These are phyloP conservation scores for Odontocerum albicorne DNA, from an alignment of 2,888 invertebrate species.

Conservation along the genomic window DNA sequence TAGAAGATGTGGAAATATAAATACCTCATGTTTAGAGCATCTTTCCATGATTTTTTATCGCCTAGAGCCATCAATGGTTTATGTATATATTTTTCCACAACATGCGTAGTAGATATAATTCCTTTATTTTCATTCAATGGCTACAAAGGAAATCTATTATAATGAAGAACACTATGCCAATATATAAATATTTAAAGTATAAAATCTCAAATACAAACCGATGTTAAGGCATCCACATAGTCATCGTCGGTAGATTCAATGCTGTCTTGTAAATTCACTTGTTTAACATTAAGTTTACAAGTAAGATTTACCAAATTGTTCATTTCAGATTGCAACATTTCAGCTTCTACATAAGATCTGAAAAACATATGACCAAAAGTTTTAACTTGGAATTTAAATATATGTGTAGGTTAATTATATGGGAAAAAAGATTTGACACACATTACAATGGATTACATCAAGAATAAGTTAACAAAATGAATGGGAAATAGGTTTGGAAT, in stretches of 20 bases:
- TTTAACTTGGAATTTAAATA: no score
- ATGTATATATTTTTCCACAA: constrained; percentile 46
- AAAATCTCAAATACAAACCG: constrained; percentile 48
- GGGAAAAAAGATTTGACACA: no score
- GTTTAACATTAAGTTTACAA: constrained; percentile 34
- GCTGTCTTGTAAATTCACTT: constrained; percentile 44
- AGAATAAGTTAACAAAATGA: no score
- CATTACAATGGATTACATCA: no score
- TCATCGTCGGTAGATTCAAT: constrained; percentile 57
- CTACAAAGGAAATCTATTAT: constrained; percentile 40
- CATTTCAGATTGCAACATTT: constrained; percentile 36
- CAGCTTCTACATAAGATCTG: constrained; percentile 38
- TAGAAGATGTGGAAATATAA: not conserved
- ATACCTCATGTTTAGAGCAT: constrained; percentile 42
- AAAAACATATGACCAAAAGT: no score
- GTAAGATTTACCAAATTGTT: constrained; percentile 32
- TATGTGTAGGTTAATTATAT: no score
- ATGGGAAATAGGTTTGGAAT: no score
- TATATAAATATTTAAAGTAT: constrained; percentile 18
- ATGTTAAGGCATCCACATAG: constrained; percentile 59
- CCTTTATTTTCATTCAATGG: constrained; percentile 57
- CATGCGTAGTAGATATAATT: constrained; percentile 43
- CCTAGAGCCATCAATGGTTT: constrained; percentile 46
- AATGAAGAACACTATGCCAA: not conserved
- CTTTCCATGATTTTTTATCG: constrained; percentile 46